Evolutionary conservation across 2,888 invertebrate species (phyloP), one percentile per base, ranked within the genome.

Genomic region (Automeris io): DNA sequence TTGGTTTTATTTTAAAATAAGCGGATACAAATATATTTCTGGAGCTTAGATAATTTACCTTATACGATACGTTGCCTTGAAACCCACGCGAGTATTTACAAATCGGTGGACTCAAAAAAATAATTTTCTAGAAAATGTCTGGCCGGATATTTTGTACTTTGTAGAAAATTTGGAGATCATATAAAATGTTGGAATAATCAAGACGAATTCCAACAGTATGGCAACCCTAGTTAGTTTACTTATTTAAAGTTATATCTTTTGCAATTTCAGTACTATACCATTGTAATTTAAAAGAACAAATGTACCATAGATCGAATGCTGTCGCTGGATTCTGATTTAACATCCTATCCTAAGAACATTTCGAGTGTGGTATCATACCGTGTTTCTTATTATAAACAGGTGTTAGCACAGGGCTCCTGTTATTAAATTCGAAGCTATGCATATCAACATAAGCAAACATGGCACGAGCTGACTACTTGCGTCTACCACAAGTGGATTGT

Each of bases 381-480:
- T 36, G 24, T 35, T 38, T 39, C n/a, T 42, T 23, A 19, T 36
- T 22, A 41, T 22, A 23, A 22, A 13, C 8, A 33, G 18, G 9
- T 9, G 40, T 32, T 40, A 22, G 32, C 36, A 36, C 25, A 24
- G 24, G 36, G 24, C 32, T 26, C 32, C 40, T 26, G 40, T 33
- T 61, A 61, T 64, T 73, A 68, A 70, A 72, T 63, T 59, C n/a
- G 62, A 61, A 61, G 75, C 72, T 73, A 81, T 79, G 79, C 78
- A 73, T 72, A 71, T 73, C 77, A 74, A 66, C 76, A 69, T 66
- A 55, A 54, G 61, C 67, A 82, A 81, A 82, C 68, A 82, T 37
- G 55, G 48, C 54, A 54, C 55, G 49, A 65, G 57, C 50, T 51
- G 54, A 59, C 59, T 57, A 65, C 70, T 61, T 62, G 70, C 64